Percentiles rank a stretch among this genome's conserved stretches.
These are phyloP conservation scores for Volucella inanis DNA, from an alignment of 2,888 invertebrate species.

Conservation along the genomic window DNA sequence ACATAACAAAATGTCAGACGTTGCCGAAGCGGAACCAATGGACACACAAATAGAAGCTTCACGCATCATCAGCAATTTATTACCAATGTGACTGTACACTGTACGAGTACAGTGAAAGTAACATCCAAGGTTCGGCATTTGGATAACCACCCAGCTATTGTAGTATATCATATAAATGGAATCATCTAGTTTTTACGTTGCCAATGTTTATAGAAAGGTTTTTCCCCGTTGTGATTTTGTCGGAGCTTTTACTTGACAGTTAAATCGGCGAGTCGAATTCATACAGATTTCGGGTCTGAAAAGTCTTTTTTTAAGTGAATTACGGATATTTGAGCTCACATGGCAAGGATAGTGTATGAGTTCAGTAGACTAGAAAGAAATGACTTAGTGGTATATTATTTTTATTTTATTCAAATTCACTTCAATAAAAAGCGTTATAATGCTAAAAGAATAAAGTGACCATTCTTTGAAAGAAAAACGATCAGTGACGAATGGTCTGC, in stretches of 20 bases:
- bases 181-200: conserved; percentile 32
- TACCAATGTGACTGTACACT: conserved; percentile 33
- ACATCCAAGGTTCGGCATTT: background rate
- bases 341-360: too few relatives aligned
- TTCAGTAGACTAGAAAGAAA: too few relatives aligned
- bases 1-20: conserved; percentile 61
- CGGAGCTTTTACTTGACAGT: conserved; percentile 29
- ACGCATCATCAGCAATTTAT: conserved; percentile 73
- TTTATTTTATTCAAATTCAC: too few relatives aligned
- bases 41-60: conserved; percentile 71
- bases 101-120: background rate
- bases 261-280: background rate
- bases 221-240: background rate
- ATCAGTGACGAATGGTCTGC: too few relatives aligned
- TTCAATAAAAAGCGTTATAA: too few relatives aligned
- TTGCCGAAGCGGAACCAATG: conserved; percentile 66
- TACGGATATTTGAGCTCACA: background rate
- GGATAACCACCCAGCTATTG: conserved; percentile 5
- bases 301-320: background rate
- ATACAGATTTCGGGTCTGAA: background rate
- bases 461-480: too few relatives aligned
- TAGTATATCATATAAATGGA: conserved; percentile 40
- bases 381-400: too few relatives aligned
- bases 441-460: too few relatives aligned
- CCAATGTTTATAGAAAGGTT: conserved; percentile 9